A percentile compares a stretch with the other conserved stretches of the same genome.
Evolutionary conservation across 2,113 vertebrate genomes (phyloP).

Genomic region (Malaclemys terrapin): DNA sequence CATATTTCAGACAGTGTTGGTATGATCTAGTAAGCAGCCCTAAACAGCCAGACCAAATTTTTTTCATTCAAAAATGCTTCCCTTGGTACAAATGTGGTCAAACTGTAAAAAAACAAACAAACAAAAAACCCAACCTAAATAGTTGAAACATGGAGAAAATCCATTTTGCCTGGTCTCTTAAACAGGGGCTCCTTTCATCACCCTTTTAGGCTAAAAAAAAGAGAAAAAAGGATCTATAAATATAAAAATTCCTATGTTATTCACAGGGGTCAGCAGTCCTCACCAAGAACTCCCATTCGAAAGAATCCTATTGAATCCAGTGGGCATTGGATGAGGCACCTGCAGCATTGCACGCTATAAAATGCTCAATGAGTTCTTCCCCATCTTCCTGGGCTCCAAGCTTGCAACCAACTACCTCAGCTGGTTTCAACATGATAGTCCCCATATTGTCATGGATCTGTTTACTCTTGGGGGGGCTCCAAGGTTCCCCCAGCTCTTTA

Average conservation of each 20-base stretch:
- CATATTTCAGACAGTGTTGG: background rate
- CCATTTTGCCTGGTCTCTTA: rapidly evolving
- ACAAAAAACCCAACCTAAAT: too few relatives aligned
- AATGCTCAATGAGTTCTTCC: background rate
- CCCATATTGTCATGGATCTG: background rate
- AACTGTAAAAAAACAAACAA: background rate
- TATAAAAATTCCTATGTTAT: background rate
- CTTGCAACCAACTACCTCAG: background rate
- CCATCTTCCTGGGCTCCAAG: too few relatives aligned
- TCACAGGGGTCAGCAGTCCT: background rate
- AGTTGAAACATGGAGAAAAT: background rate
- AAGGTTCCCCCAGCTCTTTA: background rate
- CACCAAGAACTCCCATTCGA: background rate
- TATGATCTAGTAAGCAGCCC: background rate
- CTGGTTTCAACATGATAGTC: background rate
- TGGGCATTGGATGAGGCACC: background rate
- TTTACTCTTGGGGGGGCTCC: background rate
- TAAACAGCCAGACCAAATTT: background rate
- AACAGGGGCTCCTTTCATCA: background rate
- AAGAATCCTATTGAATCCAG: background rate
- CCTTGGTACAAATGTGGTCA: background rate
- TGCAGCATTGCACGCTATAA: background rate
- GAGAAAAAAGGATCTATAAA: background rate
- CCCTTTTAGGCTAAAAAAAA: background rate
- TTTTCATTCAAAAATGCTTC: background rate